Evolutionary conservation across 2,888 invertebrate genomes (phyloP), one percentile per base, ranked within the genome.

Genomic region (Perizoma affinitatum): DNA sequence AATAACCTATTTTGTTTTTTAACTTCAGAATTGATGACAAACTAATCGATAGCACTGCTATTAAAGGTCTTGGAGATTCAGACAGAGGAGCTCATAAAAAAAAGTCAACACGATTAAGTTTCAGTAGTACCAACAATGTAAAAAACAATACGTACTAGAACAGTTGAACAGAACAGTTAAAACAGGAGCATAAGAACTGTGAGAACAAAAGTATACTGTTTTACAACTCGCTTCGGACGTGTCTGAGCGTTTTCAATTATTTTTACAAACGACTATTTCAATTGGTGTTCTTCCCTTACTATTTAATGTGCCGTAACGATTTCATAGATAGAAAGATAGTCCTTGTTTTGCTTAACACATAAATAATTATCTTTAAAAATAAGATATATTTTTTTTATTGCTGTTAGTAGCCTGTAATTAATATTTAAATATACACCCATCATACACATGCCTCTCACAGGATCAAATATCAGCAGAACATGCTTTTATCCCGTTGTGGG

Each of bases 241-340:
- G 40, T 11, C 38, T 11, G 49, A 36, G 33, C 48, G 22, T 49
- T 61, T 61, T 50, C 10, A 61, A 61, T 61, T 61, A 49, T 48
- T 44, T 48, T 35, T 53, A 44, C 43, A 52, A 56, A 46, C 34
- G 46, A 34, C 9, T 34, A 34, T 34, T 35, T 46, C 44, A 44
- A 22, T 1, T n/a, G 34, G 34, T 46, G n/a, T 1, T 34, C 44
- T 9, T 46, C 35, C 34, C 22, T 7, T 4, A 40, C 40, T 40
- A 0, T 7, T 40, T 5, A 10, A 22, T 22, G 10, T 10, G 42
- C 10, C 42, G 42, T 10, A 10, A 42, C 10, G 42, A 42, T 9
- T 41, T 41, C 41, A 41, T 2, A 22, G 7, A 22, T 45, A 22
- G n/a, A n/a, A n/a, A n/a, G 7, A 45, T 45, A 22, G 22, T 45